A percentile compares a stretch with the other conserved stretches of the same genome.
Conservation (phyloP, 2,888 invertebrate species). For the Pecten maximus region DNA sequence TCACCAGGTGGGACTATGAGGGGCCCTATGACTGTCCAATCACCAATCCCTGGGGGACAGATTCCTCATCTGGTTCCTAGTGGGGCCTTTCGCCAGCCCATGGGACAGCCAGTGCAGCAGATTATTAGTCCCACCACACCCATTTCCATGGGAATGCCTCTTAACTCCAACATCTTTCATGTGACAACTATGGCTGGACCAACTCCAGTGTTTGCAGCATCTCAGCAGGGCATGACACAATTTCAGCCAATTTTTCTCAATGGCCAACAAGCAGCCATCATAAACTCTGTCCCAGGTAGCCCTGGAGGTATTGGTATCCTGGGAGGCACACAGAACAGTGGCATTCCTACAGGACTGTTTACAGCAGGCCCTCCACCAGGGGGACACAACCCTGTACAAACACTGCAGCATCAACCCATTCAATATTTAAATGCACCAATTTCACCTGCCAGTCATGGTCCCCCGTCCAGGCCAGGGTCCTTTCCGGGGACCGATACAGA, state of each 20-base stretch:
- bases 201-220: background rate
- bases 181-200: conserved; percentile 1
- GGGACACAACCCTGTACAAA: background rate
- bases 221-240: conserved; percentile 50
- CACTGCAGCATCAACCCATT: conserved; percentile 7
- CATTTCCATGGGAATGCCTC: background rate
- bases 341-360: conserved; percentile 16
- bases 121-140: conserved; percentile 8
- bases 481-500: conserved; percentile 37
- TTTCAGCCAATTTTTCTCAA: conserved; percentile 60
- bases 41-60: background rate
- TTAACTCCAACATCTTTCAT: background rate
- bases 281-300: conserved; percentile 46
- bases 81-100: conserved; percentile 33
- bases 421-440: background rate
- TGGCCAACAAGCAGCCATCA: conserved; percentile 57
- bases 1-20: background rate
- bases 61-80: conserved; percentile 6
- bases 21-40: conserved; percentile 21
- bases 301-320: conserved; percentile 42
- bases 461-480: background rate
- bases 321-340: conserved; percentile 49
- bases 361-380: background rate
- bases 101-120: conserved; percentile 41
- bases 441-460: background rate